Evolutionary conservation across 2,797 vertebrate species (phyloP).

Genomic region (Poeciliopsis presidionis): DNA sequence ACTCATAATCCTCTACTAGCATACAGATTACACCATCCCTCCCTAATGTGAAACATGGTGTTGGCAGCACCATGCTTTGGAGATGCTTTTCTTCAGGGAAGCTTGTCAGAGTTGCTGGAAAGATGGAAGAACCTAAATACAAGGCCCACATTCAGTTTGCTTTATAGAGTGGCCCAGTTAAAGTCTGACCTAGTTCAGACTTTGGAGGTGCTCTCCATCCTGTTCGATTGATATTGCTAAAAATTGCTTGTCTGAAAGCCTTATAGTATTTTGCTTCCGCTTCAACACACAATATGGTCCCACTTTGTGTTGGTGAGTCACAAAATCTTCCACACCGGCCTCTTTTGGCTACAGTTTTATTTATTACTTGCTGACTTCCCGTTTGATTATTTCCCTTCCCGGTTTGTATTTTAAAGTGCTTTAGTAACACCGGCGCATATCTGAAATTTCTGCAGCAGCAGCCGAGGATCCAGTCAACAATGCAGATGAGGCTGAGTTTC

Average conservation of each 20-base stretch:
- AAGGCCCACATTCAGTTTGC: neutral
- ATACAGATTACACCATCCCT: neutral
- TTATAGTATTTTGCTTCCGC: neutral
- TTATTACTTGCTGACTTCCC: constrained; percentile 23
- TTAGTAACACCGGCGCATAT: constrained; percentile 41
- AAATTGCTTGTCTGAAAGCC: neutral
- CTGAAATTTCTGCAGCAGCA: constrained; percentile 48
- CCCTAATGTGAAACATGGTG: neutral
- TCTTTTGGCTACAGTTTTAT: constrained; percentile 14
- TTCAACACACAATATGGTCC: neutral
- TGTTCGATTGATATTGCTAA: neutral
- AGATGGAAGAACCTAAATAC: neutral
- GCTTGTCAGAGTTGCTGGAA: neutral
- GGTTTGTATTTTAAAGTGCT: constrained; percentile 24
- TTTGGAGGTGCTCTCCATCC: neutral
- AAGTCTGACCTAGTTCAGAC: neutral
- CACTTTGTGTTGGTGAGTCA: neutral
- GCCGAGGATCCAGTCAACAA: constrained; percentile 61
- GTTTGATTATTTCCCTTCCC: constrained; percentile 52
- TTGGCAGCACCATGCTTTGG: neutral
- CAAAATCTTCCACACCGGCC: neutral
- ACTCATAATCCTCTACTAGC: no score
- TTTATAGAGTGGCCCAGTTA: neutral
- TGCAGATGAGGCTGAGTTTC: constrained; percentile 63
- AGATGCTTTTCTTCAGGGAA: neutral